These are phyloP conservation scores for Metalampra italica DNA, from an alignment of 2,888 invertebrate genomes.

Conservation along the genomic window DNA sequence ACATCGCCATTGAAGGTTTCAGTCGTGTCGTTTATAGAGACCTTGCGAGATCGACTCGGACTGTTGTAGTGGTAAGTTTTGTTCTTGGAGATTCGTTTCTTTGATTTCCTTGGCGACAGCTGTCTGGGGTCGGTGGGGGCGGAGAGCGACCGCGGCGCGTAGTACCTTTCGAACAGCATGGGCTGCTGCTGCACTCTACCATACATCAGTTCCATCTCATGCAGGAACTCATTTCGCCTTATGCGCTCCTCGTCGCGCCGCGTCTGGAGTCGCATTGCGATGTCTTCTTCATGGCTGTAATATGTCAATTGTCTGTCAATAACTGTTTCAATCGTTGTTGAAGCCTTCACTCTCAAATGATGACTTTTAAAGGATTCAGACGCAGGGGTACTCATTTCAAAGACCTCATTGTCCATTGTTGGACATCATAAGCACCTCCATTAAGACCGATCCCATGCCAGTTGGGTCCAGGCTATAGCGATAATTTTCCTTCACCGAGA, in stretches of 20 bases:
- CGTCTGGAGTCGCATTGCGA: constrained; percentile 82
- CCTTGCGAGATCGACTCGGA: constrained; percentile 53
- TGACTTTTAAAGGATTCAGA: no score
- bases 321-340: neutral
- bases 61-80: constrained; percentile 44
- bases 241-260: constrained; percentile 83
- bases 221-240: constrained; percentile 81
- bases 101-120: constrained; percentile 59
- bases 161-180: constrained; percentile 83
- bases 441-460: no score
- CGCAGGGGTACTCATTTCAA: no score
- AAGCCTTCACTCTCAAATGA: no score
- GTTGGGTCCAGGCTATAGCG: no score
- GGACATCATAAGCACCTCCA: no score
- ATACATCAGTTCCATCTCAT: constrained; percentile 86
- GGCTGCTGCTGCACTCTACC: constrained; percentile 84
- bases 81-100: constrained; percentile 39
- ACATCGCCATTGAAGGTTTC: constrained; percentile 53
- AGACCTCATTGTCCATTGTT: no score
- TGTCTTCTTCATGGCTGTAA: constrained; percentile 80
- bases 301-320: neutral
- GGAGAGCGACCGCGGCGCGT: constrained; percentile 73
- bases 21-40: constrained; percentile 55
- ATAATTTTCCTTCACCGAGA: no score
- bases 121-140: constrained; percentile 48